phyloP scores from a whole-genome alignment of 2,888 invertebrate species.

The Eupeodes luniger region DNA sequence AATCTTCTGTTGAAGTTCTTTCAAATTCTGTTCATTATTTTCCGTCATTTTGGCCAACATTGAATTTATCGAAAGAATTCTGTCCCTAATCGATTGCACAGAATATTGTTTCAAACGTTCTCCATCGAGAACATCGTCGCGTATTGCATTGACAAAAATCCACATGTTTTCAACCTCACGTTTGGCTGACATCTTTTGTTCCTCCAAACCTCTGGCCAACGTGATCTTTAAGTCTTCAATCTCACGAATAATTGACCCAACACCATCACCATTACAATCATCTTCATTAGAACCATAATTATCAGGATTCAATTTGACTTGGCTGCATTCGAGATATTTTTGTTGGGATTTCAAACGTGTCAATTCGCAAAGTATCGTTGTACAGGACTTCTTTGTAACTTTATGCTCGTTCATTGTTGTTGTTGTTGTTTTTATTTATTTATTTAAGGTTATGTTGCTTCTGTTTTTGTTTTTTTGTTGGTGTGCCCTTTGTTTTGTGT shows the following conservation, averaged over 20 bases:
- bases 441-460: slow-evolving; percentile 43
- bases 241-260: slow-evolving; percentile 78
- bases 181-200: slow-evolving; percentile 77
- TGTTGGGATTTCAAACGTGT: slow-evolving; percentile 83
- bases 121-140: slow-evolving; percentile 79
- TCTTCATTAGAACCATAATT: slow-evolving; percentile 77
- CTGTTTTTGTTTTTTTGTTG: slow-evolving; percentile 32
- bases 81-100: slow-evolving; percentile 80
- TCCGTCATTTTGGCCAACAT: slow-evolving; percentile 79
- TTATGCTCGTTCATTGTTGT: slow-evolving; percentile 56
- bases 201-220: slow-evolving; percentile 78
- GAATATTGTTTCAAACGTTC: slow-evolving; percentile 80
- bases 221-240: slow-evolving; percentile 80
- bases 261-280: slow-evolving; percentile 20
- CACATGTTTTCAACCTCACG: slow-evolving; percentile 81
- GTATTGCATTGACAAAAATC: slow-evolving; percentile 80
- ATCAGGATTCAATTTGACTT: slow-evolving; percentile 81
- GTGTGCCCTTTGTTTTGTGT: slow-evolving; percentile 77
- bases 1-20: slow-evolving; percentile 77
- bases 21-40: slow-evolving; percentile 79
- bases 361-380: slow-evolving; percentile 82
- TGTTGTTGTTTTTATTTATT: neutral
- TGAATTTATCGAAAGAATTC: slow-evolving; percentile 80
- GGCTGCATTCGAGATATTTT: slow-evolving; percentile 83
- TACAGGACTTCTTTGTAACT: slow-evolving; percentile 78